Conservation (phyloP, 2,888 invertebrate species). For the Serrognathus titanus region DNA sequence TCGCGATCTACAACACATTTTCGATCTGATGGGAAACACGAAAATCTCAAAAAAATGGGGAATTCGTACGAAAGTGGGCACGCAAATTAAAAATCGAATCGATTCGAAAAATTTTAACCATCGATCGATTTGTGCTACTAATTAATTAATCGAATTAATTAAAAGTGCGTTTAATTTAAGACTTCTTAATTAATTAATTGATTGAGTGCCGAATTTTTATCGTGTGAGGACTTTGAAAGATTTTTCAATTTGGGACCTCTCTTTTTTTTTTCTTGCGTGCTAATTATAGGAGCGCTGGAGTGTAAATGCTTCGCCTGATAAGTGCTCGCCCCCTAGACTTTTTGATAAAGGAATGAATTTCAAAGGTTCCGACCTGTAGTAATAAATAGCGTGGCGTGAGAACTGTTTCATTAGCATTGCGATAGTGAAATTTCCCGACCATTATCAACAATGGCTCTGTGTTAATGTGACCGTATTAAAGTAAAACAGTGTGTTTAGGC, state of each 20-base stretch:
- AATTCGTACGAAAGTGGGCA: no score
- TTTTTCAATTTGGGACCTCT: no score
- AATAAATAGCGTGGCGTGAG: conserved; percentile 27
- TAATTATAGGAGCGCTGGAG: not conserved
- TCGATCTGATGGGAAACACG: no score
- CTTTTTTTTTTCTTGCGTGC: no score
- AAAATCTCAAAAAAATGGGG: no score
- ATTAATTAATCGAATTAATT: not conserved
- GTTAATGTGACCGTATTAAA: conserved; percentile 24
- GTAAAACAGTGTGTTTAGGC: conserved; percentile 27
- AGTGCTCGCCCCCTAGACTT: conserved; percentile 7
- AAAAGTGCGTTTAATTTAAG: no score
- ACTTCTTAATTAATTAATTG: no score
- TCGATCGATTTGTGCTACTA: not conserved
- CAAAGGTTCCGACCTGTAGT: conserved; percentile 16
- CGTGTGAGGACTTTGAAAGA: no score
- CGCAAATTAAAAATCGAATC: not conserved
- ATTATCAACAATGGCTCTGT: conserved; percentile 25
- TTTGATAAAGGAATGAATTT: conserved; percentile 20
- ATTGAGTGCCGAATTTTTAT: no score
- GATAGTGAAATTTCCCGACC: conserved; percentile 29
- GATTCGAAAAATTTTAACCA: not conserved
- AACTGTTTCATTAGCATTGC: conserved; percentile 30
- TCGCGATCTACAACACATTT: conserved; percentile 6
- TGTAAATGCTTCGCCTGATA: conserved; percentile 8